Evolutionary conservation across 2,797 vertebrate species (phyloP).

Genomic region (Prionace glauca): DNA sequence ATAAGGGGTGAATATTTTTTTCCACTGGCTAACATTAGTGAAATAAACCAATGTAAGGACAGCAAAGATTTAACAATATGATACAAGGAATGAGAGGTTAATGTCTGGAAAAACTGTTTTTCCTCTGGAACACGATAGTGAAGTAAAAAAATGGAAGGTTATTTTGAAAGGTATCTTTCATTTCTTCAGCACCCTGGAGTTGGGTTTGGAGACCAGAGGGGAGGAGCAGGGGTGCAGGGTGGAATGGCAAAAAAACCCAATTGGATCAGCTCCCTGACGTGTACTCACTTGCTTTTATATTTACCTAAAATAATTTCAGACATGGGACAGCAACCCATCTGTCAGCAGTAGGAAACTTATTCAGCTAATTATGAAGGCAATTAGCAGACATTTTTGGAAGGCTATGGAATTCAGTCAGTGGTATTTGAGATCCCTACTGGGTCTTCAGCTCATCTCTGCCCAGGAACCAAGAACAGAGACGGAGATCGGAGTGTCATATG

Average conservation of each 20-base stretch:
- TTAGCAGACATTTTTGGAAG: background rate
- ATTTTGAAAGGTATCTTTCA: background rate
- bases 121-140: background rate
- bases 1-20: background rate
- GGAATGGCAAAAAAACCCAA: background rate
- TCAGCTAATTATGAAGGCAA: background rate
- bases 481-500: background rate
- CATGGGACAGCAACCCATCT: background rate
- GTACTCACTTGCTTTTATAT: background rate
- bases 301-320: too few relatives aligned
- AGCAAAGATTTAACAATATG: background rate
- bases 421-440: background rate
- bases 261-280: background rate
- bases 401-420: background rate
- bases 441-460: background rate
- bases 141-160: background rate
- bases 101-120: background rate
- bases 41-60: background rate
- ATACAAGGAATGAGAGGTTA: background rate
- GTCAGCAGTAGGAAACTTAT: background rate
- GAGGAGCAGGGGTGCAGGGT: too few relatives aligned
- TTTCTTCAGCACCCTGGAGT: background rate
- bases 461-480: background rate
- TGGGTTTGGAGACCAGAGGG: background rate
- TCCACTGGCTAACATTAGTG: background rate